A percentile compares a stretch with the other conserved stretches of the same genome.
Evolutionary conservation across 2,113 vertebrate species (phyloP).

Genomic region (Sardina pilchardus): DNA sequence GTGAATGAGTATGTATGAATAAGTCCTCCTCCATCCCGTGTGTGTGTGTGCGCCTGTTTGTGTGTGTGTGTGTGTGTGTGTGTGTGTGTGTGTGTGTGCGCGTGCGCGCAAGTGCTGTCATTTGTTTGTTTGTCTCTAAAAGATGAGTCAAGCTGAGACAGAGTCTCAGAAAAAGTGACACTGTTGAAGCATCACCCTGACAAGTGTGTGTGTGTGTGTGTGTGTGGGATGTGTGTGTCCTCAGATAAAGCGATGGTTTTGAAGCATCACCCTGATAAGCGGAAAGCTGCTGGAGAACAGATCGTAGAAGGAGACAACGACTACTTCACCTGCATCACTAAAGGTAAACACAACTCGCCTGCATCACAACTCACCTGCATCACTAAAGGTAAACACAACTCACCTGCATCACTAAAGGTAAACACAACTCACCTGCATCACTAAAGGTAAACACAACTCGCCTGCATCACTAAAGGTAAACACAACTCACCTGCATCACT

Average conservation of each 20-base stretch:
- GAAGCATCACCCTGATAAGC: slow-evolving; percentile 97
- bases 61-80: neutral
- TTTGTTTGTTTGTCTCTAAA: too few species aligned
- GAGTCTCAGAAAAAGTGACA: too few species aligned
- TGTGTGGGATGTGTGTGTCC: slow-evolving; percentile 32
- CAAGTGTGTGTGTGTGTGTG: neutral
- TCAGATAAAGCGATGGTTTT: slow-evolving; percentile 96
- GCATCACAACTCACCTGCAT: neutral
- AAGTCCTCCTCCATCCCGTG: too few species aligned
- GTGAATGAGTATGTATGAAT: slow-evolving; percentile 23
- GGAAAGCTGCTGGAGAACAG: slow-evolving; percentile 96
- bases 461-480: too few species aligned
- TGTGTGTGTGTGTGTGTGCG: neutral
- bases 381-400: neutral
- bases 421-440: slow-evolving; percentile 11
- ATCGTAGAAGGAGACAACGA: slow-evolving; percentile 97
- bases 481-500: too few species aligned
- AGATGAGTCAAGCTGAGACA: too few species aligned
- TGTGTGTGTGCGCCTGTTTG: too few species aligned
- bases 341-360: slow-evolving; percentile 75
- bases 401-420: neutral
- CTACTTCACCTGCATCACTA: slow-evolving; percentile 98
- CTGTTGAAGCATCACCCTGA: too few species aligned
- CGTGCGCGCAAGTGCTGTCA: too few species aligned
- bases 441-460: neutral